Conservation (phyloP, 2,888 invertebrate species). For the Sarcophaga rosellei region DNA sequence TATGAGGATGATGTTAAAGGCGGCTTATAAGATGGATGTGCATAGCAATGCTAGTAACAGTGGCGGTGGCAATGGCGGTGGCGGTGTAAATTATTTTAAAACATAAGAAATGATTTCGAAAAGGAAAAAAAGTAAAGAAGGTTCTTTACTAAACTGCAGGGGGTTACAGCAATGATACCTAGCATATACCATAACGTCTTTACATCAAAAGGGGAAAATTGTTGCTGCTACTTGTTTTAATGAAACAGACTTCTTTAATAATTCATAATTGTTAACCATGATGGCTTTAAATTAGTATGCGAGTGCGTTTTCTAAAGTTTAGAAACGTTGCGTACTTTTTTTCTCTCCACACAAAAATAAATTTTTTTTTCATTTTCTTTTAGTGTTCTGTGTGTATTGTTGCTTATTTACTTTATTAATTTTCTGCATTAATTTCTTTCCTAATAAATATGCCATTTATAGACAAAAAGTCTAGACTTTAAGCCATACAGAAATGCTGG, state of each 20-base stretch:
- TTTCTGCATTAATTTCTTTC: slow-evolving; percentile 66
- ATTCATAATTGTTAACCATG: slow-evolving; percentile 60
- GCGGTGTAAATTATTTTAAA: neutral
- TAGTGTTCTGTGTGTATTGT: too few species aligned
- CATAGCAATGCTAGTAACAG: too few species aligned
- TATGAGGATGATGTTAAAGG: too few species aligned
- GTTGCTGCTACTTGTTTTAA: neutral
- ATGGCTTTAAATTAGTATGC: slow-evolving; percentile 63
- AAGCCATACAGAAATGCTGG: slow-evolving; percentile 29
- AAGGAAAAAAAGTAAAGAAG: too few species aligned
- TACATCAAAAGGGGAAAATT: neutral
- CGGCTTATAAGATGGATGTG: too few species aligned
- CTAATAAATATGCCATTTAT: slow-evolving; percentile 58
- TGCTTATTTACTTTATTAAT: slow-evolving; percentile 53
- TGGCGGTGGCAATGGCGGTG: neutral
- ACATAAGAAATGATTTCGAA: neutral
- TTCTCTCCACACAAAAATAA: neutral
- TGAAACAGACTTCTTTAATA: slow-evolving; percentile 55
- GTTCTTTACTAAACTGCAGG: neutral
- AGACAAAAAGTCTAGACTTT: slow-evolving; percentile 68
- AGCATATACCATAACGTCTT: neutral
- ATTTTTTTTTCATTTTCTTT: too few species aligned
- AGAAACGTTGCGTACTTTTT: neutral
- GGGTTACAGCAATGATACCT: neutral
- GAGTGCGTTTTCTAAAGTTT: neutral